These are phyloP conservation scores for Molossus alvarezi DNA, from an alignment of 2,797 vertebrate species.

Conservation along the genomic window DNA sequence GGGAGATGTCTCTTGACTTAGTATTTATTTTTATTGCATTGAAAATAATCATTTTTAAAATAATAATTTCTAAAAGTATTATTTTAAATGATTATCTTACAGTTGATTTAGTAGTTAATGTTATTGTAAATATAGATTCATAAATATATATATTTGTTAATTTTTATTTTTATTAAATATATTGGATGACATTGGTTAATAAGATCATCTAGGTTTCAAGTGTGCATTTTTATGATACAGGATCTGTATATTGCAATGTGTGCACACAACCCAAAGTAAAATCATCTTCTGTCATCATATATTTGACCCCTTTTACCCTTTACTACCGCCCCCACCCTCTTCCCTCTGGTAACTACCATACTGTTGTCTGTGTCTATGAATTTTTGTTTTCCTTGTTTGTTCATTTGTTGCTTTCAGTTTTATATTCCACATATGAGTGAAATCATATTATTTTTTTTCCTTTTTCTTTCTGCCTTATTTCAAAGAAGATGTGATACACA, in stretches of 20 bases:
- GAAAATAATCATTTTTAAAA: background rate
- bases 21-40: background rate
- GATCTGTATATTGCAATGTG: background rate
- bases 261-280: background rate
- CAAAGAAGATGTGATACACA: background rate
- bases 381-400: background rate
- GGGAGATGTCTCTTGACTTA: background rate
- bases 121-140: background rate
- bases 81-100: background rate
- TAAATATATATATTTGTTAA: background rate
- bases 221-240: background rate
- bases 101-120: background rate
- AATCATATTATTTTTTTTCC: background rate
- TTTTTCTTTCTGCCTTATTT: background rate
- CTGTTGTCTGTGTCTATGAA: background rate
- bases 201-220: background rate
- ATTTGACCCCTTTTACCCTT: background rate
- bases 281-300: background rate
- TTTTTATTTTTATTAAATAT: background rate
- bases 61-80: background rate
- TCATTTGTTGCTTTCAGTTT: background rate
- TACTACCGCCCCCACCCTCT: no score
- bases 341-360: background rate
- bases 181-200: background rate
- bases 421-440: background rate